Evolutionary conservation across 2,797 vertebrate genomes (phyloP), one percentile per base, ranked within the genome.

Genomic region (Psittacula derbiana): DNA sequence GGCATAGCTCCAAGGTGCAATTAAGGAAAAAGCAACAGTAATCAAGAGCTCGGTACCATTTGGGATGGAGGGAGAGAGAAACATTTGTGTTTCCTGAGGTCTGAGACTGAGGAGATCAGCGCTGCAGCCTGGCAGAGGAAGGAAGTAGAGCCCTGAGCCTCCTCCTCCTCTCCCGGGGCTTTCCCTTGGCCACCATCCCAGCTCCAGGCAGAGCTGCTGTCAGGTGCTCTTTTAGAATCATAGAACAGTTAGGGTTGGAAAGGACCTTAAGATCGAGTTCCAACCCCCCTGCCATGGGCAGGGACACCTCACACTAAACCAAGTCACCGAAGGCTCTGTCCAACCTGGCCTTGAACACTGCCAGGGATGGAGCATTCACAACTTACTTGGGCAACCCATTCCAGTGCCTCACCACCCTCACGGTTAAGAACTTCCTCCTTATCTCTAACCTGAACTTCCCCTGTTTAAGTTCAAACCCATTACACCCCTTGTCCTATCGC

Each of bases 1-100:
- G 58, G 72, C 79, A 80, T 8, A 57, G 93, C 82, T 92, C 69
- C 47, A 49, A 90, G 80, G 61, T 41, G 25, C 52, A 86, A 92
- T 92, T 90, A 93, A 73, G 76, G 52, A n/a, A 90, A 82, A 88
- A 79, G 2, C 67, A 40, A 58, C 66, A 81, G 65, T 8, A 47
- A 10, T 88, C 16, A 86, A 75, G 33, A 96, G n/a, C 74, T 70
- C 7, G 1, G 30, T 46, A 57, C 47, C 43, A 16, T 62, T 44
- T 41, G 50, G 64, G 55, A 70, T 8, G 7, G 71, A 80, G 8
- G 20, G 27, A 82, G 66, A 66, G 30, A 67, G 47, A 30, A 65
- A 69, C 40, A n/a, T 21, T 82, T 0, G 0, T 12, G 25, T 24
- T 91, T 79, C 83, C 8, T 23, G n/a, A 87, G 44, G 53, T 52